Percentiles rank a stretch among this genome's conserved stretches.
Evolutionary conservation across 1,140 invertebrate genomes (phyloP).

Genomic region (Wiebesia pumilae): DNA sequence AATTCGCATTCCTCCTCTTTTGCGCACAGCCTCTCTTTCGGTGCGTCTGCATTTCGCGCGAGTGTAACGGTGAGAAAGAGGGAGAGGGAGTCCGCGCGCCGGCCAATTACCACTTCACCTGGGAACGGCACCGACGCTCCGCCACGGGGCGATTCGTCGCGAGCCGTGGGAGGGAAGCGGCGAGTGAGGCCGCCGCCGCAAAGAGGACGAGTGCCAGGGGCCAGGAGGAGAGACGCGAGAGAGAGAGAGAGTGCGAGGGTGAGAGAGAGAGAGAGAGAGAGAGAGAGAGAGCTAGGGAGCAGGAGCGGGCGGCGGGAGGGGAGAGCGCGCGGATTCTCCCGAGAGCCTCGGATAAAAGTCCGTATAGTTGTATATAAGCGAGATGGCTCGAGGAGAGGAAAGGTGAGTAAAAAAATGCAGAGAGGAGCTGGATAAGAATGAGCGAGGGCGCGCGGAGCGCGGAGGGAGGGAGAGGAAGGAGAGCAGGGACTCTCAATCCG

Average conservation of each 20-base stretch:
- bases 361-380: slow-evolving; percentile 1
- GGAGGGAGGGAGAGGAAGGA: neutral
- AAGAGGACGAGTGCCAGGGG: slow-evolving; percentile 23
- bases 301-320: neutral
- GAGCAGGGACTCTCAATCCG: slow-evolving; percentile 38
- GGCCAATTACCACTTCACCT: slow-evolving; percentile 62
- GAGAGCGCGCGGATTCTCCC: neutral
- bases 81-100: neutral
- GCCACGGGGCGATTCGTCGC: slow-evolving; percentile 54
- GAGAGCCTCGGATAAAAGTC: neutral
- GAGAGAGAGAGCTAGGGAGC: neutral
- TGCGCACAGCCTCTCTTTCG: neutral
- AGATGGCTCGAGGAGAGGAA: slow-evolving; percentile 33
- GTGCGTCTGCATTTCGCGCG: slow-evolving; percentile 1
- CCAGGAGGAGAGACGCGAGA: slow-evolving; percentile 14
- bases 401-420: slow-evolving; percentile 47
- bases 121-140: slow-evolving; percentile 54
- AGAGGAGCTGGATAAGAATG: slow-evolving; percentile 51
- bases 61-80: neutral
- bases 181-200: slow-evolving; percentile 38
- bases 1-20: slow-evolving; percentile 33
- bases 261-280: neutral
- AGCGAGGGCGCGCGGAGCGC: slow-evolving; percentile 24
- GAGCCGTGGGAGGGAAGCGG: slow-evolving; percentile 55
- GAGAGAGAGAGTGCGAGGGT: slow-evolving; percentile 44